phyloP scores from a whole-genome alignment of 2,797 vertebrate genomes.

The Lagodon rhomboides region DNA sequence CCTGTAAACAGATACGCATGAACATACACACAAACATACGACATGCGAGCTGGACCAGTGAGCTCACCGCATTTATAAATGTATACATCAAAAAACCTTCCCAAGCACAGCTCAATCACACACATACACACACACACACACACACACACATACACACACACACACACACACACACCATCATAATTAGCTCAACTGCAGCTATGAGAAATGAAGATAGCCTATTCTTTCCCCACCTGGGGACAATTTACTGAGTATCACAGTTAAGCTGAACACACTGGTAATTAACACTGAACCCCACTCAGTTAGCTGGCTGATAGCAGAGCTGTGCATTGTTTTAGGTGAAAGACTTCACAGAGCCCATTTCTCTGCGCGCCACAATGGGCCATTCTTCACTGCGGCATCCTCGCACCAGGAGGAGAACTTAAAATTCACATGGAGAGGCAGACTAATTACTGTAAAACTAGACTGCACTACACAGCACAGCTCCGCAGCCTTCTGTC shows the following conservation, averaged over 20 bases:
- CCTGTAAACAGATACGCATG: slow-evolving; percentile 10
- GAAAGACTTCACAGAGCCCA: slow-evolving; percentile 33
- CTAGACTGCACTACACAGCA: background rate
- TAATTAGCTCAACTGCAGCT: slow-evolving; percentile 82
- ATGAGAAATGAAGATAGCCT: slow-evolving; percentile 78
- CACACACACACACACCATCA: slow-evolving; percentile 62
- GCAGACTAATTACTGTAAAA: slow-evolving; percentile 27
- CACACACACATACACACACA: slow-evolving; percentile 51
- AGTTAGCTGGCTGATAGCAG: slow-evolving; percentile 65
- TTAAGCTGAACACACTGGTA: slow-evolving; percentile 74
- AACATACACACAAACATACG: slow-evolving; percentile 7
- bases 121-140: background rate
- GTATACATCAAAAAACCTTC: background rate
- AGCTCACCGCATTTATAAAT: background rate
- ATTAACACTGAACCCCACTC: slow-evolving; percentile 78
- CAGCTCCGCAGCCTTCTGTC: background rate
- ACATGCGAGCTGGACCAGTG: background rate
- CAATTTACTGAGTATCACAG: slow-evolving; percentile 80
- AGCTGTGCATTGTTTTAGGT: slow-evolving; percentile 67
- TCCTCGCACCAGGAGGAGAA: slow-evolving; percentile 17
- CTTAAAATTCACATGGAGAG: slow-evolving; percentile 2
- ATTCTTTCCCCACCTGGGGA: slow-evolving; percentile 85
- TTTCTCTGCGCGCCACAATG: slow-evolving; percentile 45
- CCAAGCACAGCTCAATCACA: background rate
- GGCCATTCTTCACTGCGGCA: slow-evolving; percentile 42